Evolutionary conservation across 2,888 invertebrate species (phyloP), one percentile per base, ranked within the genome.

Genomic region (Ornithoptera alexandrae): DNA sequence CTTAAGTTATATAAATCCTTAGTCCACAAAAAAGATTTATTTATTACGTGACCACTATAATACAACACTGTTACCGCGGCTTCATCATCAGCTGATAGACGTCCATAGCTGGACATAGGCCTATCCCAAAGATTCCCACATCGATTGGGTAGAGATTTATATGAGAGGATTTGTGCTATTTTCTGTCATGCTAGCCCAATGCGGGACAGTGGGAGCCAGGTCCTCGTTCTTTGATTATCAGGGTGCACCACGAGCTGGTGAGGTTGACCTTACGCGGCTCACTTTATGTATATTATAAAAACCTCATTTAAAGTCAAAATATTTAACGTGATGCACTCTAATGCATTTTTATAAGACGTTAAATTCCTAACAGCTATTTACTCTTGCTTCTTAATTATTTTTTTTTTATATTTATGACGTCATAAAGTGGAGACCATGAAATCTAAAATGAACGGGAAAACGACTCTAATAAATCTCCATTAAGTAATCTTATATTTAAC

Each of bases 371-470:
- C 53, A 5, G 36, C 30, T 53, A 61, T 65, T 50, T 36, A 67
- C 24, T 15, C 17, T 61, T 7, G 61, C 36, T 61, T 53, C 36
- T 67, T 67, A 67, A 67, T 67, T 67, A 53, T 53, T 24, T 60
- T 36, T 60, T 36, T 50, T 60, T 66, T 39, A 42, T 67, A 67
- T 62, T 62, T 56, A 61, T 67, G 67, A 62, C 61, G 50, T n/a
- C 53, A 56, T 61, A 53, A 60, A 66, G 7, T 20, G n/a, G 30
- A 53, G 36, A 60, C 17, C 30, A 7, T 36, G 53, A 60, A 60
- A 36, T 30, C 20, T 24, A 17, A 66, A 60, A 36, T 46, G n/a
- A 66, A 66, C n/a, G 20, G 18, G 42, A 22, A 22, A 65, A 42
- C 20, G 18, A 58, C 65, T 65, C 20, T 24, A 46, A 65, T 65